Evolutionary conservation across 1,140 invertebrate genomes (phyloP).

Genomic region (Calliphora vicina): DNA sequence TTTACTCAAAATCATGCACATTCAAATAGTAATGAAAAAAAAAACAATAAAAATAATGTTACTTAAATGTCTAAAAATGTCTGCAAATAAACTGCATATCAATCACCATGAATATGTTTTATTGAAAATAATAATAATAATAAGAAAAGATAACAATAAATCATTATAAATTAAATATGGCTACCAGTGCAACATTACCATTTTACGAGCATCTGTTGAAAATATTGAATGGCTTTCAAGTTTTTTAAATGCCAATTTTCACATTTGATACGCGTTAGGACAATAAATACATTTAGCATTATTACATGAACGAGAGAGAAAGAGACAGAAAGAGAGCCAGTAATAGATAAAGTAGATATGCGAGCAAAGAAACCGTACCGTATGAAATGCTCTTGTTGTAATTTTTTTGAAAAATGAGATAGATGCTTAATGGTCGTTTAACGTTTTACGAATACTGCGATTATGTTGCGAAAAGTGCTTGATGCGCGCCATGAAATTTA

Average conservation of each 20-base stretch:
- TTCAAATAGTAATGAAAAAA: too few relatives aligned
- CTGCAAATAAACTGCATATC: slow-evolving; percentile 13
- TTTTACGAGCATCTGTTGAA: slow-evolving; percentile 9
- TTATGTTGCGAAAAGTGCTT: not conserved
- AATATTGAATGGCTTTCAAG: not conserved
- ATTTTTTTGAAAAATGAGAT: not conserved
- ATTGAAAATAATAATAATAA: not conserved
- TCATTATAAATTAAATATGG: slow-evolving; percentile 17
- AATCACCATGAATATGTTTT: slow-evolving; percentile 34
- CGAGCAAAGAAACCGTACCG: not conserved
- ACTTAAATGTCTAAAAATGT: too few relatives aligned
- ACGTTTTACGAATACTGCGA: not conserved
- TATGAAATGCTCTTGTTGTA: not conserved
- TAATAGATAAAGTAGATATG: not conserved
- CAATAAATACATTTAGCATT: not conserved
- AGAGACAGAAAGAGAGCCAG: not conserved
- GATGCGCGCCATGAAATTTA: not conserved
- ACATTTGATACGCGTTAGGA: not conserved
- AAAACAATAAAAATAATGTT: too few relatives aligned
- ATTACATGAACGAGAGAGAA: not conserved
- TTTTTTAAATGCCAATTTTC: not conserved
- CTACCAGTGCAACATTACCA: slow-evolving; percentile 41
- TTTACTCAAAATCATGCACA: too few relatives aligned
- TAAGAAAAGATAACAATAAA: not conserved
- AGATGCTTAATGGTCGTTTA: not conserved